A percentile compares a stretch with the other conserved stretches of the same genome.
Conservation (phyloP, 2,888 invertebrate species). For the Perdita meconis region DNA sequence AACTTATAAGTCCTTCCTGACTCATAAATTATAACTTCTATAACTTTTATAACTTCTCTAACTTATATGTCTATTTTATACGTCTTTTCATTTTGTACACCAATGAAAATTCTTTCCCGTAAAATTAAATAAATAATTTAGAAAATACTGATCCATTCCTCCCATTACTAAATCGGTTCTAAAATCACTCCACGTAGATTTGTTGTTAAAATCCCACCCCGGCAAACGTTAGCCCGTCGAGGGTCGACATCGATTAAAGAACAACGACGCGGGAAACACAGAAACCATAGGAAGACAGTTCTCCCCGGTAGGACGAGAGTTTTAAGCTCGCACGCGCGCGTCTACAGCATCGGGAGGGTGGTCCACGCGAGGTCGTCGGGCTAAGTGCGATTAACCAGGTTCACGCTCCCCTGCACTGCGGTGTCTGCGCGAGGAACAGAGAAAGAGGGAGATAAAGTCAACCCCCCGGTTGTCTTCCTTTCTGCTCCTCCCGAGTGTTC, state of each 20-base stretch:
- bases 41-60: no score
- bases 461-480: neutral
- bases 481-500: constrained; percentile 5
- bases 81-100: no score
- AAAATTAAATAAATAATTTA: no score
- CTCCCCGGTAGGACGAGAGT: neutral
- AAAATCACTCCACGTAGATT: no score
- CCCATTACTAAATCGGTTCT: no score
- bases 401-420: constrained; percentile 69
- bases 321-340: constrained; percentile 3
- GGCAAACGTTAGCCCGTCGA: neutral
- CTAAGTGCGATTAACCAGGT: constrained; percentile 75
- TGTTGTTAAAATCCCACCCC: no score
- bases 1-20: no score
- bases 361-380: constrained; percentile 40
- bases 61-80: no score
- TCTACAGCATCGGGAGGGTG: constrained; percentile 1
- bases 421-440: constrained; percentile 34
- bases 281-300: neutral
- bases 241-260: neutral
- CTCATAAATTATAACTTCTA: no score
- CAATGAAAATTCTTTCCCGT: no score
- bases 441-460: neutral
- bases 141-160: no score
- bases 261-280: neutral